Evolutionary conservation across 2,797 vertebrate genomes (phyloP), one percentile per base, ranked within the genome.

Genomic region (Falco rusticolus): DNA sequence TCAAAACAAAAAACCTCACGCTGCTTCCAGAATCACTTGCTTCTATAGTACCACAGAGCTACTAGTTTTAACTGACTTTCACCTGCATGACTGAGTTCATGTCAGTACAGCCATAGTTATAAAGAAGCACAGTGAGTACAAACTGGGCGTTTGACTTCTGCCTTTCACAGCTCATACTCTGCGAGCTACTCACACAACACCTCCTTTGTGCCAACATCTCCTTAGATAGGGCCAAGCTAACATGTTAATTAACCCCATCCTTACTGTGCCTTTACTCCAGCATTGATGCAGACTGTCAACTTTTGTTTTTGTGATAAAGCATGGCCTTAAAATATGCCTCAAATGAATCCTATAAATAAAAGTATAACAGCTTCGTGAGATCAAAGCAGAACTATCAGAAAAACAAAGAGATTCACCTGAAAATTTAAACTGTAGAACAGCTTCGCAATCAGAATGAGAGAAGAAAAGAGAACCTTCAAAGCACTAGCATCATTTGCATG

Each of bases 371-470:
- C 14, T 87, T 70, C 2, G 3, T 13, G 24, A 86, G 47, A 70
- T 47, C 33, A 56, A 83, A 90, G 28, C 3, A 13, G 18, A 94
- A 83, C 13, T 60, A 45, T 18, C 15, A 54, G 15, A 76, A 81
- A 60, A 92, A 87, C 31, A 51, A 20, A 45, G 69, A 91, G 8
- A 87, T 17, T 97, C 93, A 99, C 99, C 98, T 99, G 99, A 93
- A 99, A 99, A 97, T 99, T 99, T 92, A 99, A 99, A 98, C 99
- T 99, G 97, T 99, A 99, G 97, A 99, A 99, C 45, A 99, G 98
- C 96, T 99, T 99, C 31, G 99, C 98, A 97, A 99, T 99, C 82
- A 99, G 97, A 14, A 99, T 99, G 81, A 99, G 98, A 13, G 99
- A 99, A 59, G 99, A 99, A 97, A 99, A 99, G 79, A 99, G 99